Evolutionary conservation across 2,888 invertebrate genomes (phyloP).

Genomic region (Trimorus sp.): DNA sequence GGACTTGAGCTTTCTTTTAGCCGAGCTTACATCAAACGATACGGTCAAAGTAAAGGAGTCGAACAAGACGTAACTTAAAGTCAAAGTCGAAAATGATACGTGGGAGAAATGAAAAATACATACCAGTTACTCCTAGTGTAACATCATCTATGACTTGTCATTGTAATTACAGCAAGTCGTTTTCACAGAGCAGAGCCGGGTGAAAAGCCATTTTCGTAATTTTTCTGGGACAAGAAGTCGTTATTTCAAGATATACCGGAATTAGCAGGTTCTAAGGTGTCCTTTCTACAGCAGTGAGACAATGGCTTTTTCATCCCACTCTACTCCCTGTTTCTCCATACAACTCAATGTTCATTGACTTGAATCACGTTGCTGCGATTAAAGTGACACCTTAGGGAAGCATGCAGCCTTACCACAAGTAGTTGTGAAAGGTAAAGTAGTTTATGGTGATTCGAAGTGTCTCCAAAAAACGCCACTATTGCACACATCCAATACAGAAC

Average conservation of each 20-base stretch:
- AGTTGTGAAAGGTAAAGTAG: constrained; percentile 84
- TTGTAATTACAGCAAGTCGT: constrained; percentile 67
- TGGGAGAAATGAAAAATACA: constrained; percentile 65
- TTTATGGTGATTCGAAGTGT: constrained; percentile 84
- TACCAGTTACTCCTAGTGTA: constrained; percentile 74
- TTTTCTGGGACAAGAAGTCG: not conserved
- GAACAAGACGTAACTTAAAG: not conserved
- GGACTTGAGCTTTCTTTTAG: not conserved
- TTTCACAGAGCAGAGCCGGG: not conserved
- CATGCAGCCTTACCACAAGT: constrained; percentile 83
- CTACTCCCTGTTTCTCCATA: no score
- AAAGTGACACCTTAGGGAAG: constrained; percentile 54
- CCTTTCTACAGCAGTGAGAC: no score
- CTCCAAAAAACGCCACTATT: constrained; percentile 83
- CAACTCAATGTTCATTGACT: no score
- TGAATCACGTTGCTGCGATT: constrained; percentile 66
- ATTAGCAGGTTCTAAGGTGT: no score
- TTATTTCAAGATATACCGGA: not conserved
- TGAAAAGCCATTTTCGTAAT: not conserved
- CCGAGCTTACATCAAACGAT: constrained; percentile 20
- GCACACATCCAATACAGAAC: constrained; percentile 55
- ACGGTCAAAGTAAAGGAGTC: constrained; percentile 8
- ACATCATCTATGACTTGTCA: constrained; percentile 54
- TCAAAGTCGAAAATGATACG: constrained; percentile 9
- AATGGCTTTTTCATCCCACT: no score